Evolutionary conservation across 2,888 invertebrate genomes (phyloP).

Genomic region (Bembecia ichneumoniformis): DNA sequence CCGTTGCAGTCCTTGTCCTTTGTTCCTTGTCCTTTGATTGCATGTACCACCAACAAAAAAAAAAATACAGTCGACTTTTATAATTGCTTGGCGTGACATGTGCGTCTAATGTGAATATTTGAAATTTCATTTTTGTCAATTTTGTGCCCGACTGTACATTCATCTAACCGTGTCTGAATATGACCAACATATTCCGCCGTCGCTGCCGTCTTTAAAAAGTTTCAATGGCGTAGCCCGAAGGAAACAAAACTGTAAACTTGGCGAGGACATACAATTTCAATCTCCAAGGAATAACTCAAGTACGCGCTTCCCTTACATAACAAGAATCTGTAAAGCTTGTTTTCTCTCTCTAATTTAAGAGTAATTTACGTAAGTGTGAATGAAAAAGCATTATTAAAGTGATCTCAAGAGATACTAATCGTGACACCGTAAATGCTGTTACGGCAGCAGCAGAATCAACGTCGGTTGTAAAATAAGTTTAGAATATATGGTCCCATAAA

Average conservation of each 20-base stretch:
- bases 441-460: not conserved
- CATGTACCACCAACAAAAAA: no score
- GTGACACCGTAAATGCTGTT: not conserved
- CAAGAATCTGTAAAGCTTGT: not conserved
- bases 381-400: not conserved
- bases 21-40: no score
- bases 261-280: conserved; percentile 9
- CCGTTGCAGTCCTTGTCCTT: no score
- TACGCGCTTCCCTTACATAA: not conserved
- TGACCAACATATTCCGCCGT: conserved; percentile 5
- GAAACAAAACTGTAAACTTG: conserved; percentile 33
- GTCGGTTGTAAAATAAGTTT: not conserved
- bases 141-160: no score
- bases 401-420: not conserved
- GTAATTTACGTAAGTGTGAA: not conserved
- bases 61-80: no score
- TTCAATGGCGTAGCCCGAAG: conserved; percentile 33
- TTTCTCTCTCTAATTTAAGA: not conserved
- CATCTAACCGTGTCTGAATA: no score
- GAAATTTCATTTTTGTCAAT: no score
- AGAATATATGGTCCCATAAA: not conserved
- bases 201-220: conserved; percentile 34
- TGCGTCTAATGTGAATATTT: no score
- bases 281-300: not conserved
- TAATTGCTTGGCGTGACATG: no score